Evolutionary conservation across 2,113 vertebrate genomes (phyloP).

Genomic region (Prunella himalayana): DNA sequence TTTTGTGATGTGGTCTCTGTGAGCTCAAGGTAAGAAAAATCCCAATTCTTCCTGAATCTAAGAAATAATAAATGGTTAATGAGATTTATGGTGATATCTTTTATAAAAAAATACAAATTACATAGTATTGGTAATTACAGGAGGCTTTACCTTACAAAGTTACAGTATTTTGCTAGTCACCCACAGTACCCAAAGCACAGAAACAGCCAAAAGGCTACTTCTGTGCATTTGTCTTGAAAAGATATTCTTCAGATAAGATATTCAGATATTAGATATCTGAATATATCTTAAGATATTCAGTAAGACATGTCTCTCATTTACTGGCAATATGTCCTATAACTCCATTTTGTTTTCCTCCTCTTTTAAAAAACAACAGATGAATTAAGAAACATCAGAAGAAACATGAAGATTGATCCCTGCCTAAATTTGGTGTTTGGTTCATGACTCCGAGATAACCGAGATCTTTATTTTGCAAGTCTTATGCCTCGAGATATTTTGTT

Average conservation of each 20-base stretch:
- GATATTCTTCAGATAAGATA: no score
- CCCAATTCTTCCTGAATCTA: background rate
- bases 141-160: background rate
- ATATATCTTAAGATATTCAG: no score
- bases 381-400: background rate
- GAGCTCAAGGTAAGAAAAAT: background rate
- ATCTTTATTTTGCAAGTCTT: background rate
- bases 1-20: background rate
- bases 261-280: no score
- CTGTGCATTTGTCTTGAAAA: background rate
- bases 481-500: background rate
- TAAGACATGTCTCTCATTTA: background rate
- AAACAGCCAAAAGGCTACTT: background rate
- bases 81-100: background rate
- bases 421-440: background rate
- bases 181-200: background rate
- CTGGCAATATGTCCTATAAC: background rate
- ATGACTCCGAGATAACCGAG: background rate
- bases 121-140: background rate
- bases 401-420: background rate
- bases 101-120: background rate
- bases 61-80: background rate
- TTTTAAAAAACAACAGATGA: background rate
- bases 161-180: background rate
- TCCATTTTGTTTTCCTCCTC: background rate